Percentiles rank a stretch among this genome's conserved stretches.
phyloP scores from a whole-genome alignment of 2,113 vertebrate species.

The Nycticebus coucang region DNA sequence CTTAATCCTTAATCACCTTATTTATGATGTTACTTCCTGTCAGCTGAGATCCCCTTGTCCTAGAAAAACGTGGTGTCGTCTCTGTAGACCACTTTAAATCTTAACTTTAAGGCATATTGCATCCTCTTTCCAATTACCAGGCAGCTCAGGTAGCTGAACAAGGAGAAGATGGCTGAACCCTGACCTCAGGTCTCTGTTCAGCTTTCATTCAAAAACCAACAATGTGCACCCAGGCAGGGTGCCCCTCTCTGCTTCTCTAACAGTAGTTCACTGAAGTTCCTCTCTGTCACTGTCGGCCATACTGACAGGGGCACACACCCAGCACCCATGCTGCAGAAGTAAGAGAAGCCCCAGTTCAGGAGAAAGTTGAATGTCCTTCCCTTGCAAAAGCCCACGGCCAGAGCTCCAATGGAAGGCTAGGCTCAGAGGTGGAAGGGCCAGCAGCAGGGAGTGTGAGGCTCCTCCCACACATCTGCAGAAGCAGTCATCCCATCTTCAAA shows the following conservation, averaged over 20 bases:
- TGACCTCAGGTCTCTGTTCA: background rate
- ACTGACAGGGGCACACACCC: too few relatives aligned
- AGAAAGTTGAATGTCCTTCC: background rate
- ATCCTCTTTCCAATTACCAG: background rate
- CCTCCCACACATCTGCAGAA: background rate
- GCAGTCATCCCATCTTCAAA: background rate
- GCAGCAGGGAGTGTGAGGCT: background rate
- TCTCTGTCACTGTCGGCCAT: background rate
- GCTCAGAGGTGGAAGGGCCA: too few relatives aligned
- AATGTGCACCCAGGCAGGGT: rapidly evolving
- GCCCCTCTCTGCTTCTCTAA: background rate
- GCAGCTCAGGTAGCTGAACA: too few relatives aligned
- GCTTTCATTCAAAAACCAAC: background rate
- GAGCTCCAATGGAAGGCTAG: background rate
- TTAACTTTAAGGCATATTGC: background rate
- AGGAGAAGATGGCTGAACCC: background rate
- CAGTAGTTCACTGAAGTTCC: background rate
- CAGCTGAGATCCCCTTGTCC: background rate
- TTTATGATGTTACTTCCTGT: background rate
- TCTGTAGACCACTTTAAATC: background rate
- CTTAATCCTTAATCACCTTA: background rate
- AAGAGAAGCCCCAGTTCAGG: background rate
- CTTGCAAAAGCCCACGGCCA: background rate
- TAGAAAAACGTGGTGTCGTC: background rate
- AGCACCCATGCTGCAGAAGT: background rate